These are phyloP conservation scores for Allygus modestus DNA, from an alignment of 2,888 invertebrate genomes.

Conservation along the genomic window DNA sequence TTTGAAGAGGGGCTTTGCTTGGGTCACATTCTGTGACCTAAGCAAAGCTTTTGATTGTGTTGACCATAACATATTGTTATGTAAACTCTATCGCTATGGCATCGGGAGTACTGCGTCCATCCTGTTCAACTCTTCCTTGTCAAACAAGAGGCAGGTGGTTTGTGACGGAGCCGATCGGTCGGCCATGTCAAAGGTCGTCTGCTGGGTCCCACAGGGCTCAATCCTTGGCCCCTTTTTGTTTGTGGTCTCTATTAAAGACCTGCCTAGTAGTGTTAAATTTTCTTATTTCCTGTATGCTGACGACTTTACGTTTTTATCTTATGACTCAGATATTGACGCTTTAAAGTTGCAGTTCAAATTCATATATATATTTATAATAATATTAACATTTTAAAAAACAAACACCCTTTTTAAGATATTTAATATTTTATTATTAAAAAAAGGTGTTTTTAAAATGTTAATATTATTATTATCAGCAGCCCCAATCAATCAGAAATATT, in stretches of 20 bases:
- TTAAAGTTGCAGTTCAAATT: no score
- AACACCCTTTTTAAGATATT: no score
- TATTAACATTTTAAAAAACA: no score
- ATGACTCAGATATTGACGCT: background rate
- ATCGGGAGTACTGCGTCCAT: background rate
- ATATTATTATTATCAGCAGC: no score
- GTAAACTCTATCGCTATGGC: slow-evolving; percentile 16
- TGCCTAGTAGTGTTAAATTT: background rate
- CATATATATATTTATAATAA: no score
- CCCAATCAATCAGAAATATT: no score
- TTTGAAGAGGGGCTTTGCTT: slow-evolving; percentile 26
- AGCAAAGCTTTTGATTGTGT: slow-evolving; percentile 50
- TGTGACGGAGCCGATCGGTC: slow-evolving; percentile 12
- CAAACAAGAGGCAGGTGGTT: slow-evolving; percentile 29
- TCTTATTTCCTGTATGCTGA: background rate
- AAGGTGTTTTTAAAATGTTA: no score
- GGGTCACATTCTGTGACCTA: slow-evolving; percentile 39
- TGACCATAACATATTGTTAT: background rate
- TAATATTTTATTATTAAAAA: no score
- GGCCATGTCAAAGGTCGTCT: background rate
- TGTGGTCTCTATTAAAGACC: background rate
- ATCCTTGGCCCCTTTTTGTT: background rate
- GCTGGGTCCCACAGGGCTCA: slow-evolving; percentile 2
- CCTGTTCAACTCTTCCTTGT: slow-evolving; percentile 15
- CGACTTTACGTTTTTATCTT: background rate